Evolutionary conservation across 2,113 vertebrate species (phyloP).

Genomic region (Orycteropus afer): DNA sequence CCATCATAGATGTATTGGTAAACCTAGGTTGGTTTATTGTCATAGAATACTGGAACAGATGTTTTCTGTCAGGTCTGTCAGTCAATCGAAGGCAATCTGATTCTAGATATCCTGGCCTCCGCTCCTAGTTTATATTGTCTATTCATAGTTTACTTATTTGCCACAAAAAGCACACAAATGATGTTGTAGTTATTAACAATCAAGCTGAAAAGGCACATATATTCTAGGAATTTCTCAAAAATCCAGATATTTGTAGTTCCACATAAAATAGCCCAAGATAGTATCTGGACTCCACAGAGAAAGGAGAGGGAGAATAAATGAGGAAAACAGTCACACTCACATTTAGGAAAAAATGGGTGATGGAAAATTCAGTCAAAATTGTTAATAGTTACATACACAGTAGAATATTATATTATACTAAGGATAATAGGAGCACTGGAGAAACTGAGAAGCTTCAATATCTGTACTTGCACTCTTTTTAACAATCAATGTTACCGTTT

Average conservation of each 20-base stretch:
- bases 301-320: neutral
- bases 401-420: neutral
- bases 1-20: neutral
- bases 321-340: neutral
- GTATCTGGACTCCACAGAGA: neutral
- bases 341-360: neutral
- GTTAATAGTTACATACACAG: neutral
- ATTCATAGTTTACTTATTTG: neutral
- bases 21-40: neutral
- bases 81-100: neutral
- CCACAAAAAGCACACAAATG: neutral
- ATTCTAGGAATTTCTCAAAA: neutral
- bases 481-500: neutral
- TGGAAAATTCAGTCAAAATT: neutral
- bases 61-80: neutral
- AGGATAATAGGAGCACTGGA: neutral
- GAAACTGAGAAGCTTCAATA: neutral
- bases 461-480: neutral
- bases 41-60: neutral
- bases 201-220: neutral
- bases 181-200: neutral
- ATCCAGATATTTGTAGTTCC: neutral
- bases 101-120: neutral
- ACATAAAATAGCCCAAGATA: neutral
- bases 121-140: neutral